phyloP scores from a whole-genome alignment of 1,140 invertebrate species.

The Chelonus insularis region DNA sequence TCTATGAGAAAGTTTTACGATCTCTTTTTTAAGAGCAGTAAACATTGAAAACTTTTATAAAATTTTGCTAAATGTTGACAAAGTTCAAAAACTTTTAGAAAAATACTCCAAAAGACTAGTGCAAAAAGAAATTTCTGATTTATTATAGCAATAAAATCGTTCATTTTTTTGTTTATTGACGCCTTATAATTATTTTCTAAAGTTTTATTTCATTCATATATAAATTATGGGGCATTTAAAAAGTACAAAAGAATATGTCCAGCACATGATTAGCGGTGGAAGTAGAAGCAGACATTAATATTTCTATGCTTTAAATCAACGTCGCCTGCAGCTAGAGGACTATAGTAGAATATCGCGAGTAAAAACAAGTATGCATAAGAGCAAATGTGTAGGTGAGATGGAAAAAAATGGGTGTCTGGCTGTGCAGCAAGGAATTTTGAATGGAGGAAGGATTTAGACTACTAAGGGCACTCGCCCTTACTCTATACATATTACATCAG shows the following conservation, averaged over 20 bases:
- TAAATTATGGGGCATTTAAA: neutral
- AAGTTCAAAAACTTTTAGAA: too few species aligned
- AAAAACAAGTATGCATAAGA: neutral
- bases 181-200: too few species aligned
- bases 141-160: too few species aligned
- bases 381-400: neutral
- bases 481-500: slow-evolving; percentile 22
- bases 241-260: neutral
- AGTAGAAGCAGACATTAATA: neutral
- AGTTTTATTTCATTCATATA: too few species aligned
- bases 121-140: too few species aligned
- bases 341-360: neutral
- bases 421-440: slow-evolving; percentile 25
- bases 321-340: neutral
- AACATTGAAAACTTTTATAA: too few species aligned
- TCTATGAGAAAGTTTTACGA: neutral
- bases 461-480: neutral
- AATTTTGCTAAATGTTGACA: too few species aligned
- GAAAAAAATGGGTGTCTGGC: neutral
- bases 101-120: too few species aligned
- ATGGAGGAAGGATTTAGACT: slow-evolving; percentile 16
- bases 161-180: too few species aligned
- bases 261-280: neutral
- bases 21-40: too few species aligned
- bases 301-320: slow-evolving; percentile 13